Evolutionary conservation across 2,113 vertebrate genomes (phyloP), one percentile per base, ranked within the genome.

Genomic region (Turdus rufiventris): DNA sequence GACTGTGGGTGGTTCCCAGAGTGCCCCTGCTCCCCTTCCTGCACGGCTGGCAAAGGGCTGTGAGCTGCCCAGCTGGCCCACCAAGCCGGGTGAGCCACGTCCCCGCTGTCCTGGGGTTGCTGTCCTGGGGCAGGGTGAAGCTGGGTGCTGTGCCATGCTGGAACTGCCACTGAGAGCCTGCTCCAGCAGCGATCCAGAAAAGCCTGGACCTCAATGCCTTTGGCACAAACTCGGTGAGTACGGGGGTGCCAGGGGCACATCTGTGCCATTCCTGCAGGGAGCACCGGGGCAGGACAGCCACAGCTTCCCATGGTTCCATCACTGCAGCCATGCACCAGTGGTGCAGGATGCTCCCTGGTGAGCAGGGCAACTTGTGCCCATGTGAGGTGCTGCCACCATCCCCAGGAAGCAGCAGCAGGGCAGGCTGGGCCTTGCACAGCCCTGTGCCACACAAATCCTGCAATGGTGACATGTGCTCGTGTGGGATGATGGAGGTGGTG

Each of bases 261-360:
- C 24, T 2, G 1, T 26, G 76, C 74, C 2, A 1, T 47, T 33
- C 34, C 53, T 1, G 2, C 7, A 3, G 53, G 43, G 36, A 77
- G 82, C 31, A 9, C 33, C 4, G 0, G 8, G 18, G 21, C 58
- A 42, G 72, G 26, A 47, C 26, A 24, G 28, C 15, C 33, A 4
- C 50, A 8, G 38, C 67, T 51, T 9, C 18, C 43, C 43, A 0
- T 1, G 1, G 19, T 28, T 20, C 88, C 16, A 0, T 29, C 24
- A 1, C 1, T 5, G 36, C 31, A 33, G 36, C 31, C 2, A 2
- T 1, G 53, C 15, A 3, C 12, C 38, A 7, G 56, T 0, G 0
- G 51, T 17, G 31, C 5, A 11, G 38, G 67, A 10, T 18, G 77
- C 23, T 87, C 21, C 26, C 33, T 0, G 1, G n/a, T 0, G 6